Base-by-base conservation (phyloP, 1,140 invertebrate genomes). In the Anastrepha obliqua region DNA sequence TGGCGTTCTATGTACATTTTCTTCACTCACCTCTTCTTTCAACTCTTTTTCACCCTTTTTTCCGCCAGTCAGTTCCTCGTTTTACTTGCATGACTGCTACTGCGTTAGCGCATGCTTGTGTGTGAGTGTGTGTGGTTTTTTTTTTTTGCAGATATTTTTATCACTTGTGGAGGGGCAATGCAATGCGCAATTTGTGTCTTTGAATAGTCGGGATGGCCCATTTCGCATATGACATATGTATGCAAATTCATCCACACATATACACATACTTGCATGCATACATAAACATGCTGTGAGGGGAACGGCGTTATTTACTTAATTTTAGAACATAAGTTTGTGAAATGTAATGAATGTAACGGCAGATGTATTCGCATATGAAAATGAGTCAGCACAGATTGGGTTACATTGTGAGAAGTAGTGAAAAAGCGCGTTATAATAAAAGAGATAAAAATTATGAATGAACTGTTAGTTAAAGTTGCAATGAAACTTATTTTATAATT, bases 111-210 rank as follows among this genome's bases (percentile, higher is more conserved):
- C 8, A 47, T 15, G 15, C 5, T 15, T 17, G 17, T 20, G 13
- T 78, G 20, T 13, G 42, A 64, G 4, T 74, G 67, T 74, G 44
- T 74, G 44, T 44, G 15, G 7, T 39, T 7, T 13, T 74, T 74
- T n/a, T 11, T 9, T 81, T 55, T 81, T 51, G 47, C 47, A 81
- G n/a, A 51, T 55, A 55, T 81, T 81, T 55, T 81, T 81, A 81
- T 81, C 67, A 55, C 47, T 81, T 81, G 74, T 20, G 74, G 17
- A 81, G 74, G n/a, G n/a, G 17, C n/a, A 81, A 13, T 55, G 74
- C 47, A 81, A 55, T 81, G 47, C 74, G 74, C 47, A 81, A 81
- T 81, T 51, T 81, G 47, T 55, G 74, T 11, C 55, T 81, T 55
- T 51, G 44, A 55, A 42, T 81, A 20, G 74, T 51, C n/a, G 51